Conservation (phyloP, 2,888 invertebrate species). For the Machimus rusticus region DNA sequence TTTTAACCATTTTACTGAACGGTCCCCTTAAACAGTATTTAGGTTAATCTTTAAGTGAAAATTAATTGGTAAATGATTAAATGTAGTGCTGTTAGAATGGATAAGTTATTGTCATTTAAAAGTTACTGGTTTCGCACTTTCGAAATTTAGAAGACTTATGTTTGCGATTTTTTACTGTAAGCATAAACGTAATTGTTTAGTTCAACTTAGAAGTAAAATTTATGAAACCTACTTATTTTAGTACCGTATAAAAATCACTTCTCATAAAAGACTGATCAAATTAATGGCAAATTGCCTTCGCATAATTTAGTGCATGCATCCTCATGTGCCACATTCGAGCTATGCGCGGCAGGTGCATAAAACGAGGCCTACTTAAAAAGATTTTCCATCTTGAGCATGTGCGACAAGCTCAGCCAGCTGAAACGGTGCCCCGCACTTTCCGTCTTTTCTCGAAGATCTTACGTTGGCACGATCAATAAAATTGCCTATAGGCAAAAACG, state of each 20-base stretch:
- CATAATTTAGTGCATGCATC: background rate
- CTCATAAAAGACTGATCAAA: background rate
- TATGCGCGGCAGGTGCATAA: background rate
- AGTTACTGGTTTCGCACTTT: too few relatives aligned
- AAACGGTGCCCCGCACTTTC: background rate
- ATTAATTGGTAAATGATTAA: too few relatives aligned
- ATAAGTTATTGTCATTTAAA: too few relatives aligned
- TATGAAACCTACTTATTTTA: background rate
- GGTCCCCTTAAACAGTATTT: too few relatives aligned
- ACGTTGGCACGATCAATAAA: background rate
- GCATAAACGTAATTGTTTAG: background rate
- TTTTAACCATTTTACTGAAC: too few relatives aligned
- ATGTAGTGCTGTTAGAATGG: too few relatives aligned
- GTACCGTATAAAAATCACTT: background rate
- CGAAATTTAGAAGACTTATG: too few relatives aligned
- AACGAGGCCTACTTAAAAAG: background rate
- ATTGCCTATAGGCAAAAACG: background rate
- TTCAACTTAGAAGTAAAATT: background rate
- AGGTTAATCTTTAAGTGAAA: too few relatives aligned
- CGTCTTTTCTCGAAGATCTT: background rate
- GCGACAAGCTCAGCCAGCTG: background rate
- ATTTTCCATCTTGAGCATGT: background rate
- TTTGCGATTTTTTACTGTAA: too few relatives aligned
- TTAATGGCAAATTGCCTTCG: background rate
- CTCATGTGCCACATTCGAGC: background rate